These are phyloP conservation scores for Galleria mellonella DNA, from an alignment of 1,140 invertebrate species.

Conservation along the genomic window DNA sequence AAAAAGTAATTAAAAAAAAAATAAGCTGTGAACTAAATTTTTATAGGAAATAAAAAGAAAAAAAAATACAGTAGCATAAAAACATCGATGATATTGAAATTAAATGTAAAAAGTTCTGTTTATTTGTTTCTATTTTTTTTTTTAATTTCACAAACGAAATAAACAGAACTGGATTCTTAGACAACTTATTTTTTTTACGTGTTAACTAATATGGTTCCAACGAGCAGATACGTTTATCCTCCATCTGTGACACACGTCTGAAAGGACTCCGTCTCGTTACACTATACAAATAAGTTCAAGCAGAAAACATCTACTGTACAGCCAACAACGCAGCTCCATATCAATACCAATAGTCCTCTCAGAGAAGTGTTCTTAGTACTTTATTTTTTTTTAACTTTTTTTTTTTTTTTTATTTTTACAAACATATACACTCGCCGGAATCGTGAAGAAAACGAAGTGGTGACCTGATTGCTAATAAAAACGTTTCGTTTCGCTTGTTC, in stretches of 20 bases:
- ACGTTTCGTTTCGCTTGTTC: no score
- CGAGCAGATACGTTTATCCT: slow-evolving; percentile 24
- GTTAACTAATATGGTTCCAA: slow-evolving; percentile 43
- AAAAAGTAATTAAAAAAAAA: slow-evolving; percentile 45
- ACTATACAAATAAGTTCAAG: slow-evolving; percentile 52
- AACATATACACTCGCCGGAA: slow-evolving; percentile 28
- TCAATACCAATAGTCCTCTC: slow-evolving; percentile 23
- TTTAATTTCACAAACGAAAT: slow-evolving; percentile 7
- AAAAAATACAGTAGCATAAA: slow-evolving; percentile 29
- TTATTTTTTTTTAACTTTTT: neutral
- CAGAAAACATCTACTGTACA: slow-evolving; percentile 60
- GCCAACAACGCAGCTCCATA: slow-evolving; percentile 46
- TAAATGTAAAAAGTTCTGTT: slow-evolving; percentile 5
- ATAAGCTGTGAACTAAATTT: slow-evolving; percentile 59
- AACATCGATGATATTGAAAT: slow-evolving; percentile 6
- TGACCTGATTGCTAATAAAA: slow-evolving; percentile 30
- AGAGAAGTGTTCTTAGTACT: slow-evolving; percentile 8
- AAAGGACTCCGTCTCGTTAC: slow-evolving; percentile 22
- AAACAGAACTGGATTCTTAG: slow-evolving; percentile 28
- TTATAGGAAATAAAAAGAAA: slow-evolving; percentile 23
- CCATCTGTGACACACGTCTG: slow-evolving; percentile 17
- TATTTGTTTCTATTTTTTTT: neutral
- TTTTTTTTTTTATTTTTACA: slow-evolving; percentile 8
- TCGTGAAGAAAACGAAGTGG: slow-evolving; percentile 20
- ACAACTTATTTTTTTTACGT: slow-evolving; percentile 65